phyloP scores from a whole-genome alignment of 2,113 vertebrate species.

The Hiodon tergisus region DNA sequence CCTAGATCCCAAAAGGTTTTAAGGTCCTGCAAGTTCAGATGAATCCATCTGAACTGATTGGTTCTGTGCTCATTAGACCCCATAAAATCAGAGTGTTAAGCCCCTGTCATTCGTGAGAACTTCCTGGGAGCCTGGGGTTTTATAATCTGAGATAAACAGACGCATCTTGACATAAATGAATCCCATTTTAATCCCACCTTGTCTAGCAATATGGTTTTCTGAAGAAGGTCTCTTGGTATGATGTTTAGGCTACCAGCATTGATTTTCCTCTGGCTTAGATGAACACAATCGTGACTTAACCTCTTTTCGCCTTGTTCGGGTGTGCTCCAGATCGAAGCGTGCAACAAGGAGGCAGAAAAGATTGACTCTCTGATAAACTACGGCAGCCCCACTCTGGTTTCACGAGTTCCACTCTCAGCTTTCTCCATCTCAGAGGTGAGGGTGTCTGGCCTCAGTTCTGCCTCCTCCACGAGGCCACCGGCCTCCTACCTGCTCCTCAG shows the following conservation, averaged over 20 bases:
- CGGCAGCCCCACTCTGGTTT: conserved; percentile 81
- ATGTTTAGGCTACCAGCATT: not conserved
- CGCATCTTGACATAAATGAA: too few species aligned
- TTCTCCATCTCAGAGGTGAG: conserved; percentile 79
- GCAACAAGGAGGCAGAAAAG: conserved; percentile 96
- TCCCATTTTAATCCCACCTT: too few species aligned
- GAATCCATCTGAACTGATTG: too few species aligned
- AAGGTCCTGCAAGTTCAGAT: too few species aligned
- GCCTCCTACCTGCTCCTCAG: conserved; percentile 23
- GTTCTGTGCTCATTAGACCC: too few species aligned
- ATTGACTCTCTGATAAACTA: conserved; percentile 94
- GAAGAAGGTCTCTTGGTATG: too few species aligned
- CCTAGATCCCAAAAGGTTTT: too few species aligned
- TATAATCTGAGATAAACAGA: too few species aligned
- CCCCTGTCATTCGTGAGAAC: too few species aligned
- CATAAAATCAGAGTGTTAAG: too few species aligned
- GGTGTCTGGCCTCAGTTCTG: conserved; percentile 67
- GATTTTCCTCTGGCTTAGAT: not conserved
- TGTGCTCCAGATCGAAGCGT: conserved; percentile 80
- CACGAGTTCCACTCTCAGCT: conserved; percentile 86
- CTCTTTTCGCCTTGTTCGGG: not conserved
- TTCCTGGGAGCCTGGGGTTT: too few species aligned
- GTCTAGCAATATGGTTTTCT: too few species aligned
- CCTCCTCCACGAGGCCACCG: conserved; percentile 30
- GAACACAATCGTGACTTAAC: not conserved